These are phyloP conservation scores for Atopsyche davidsoni DNA, from an alignment of 1,140 invertebrate genomes.

Conservation along the genomic window DNA sequence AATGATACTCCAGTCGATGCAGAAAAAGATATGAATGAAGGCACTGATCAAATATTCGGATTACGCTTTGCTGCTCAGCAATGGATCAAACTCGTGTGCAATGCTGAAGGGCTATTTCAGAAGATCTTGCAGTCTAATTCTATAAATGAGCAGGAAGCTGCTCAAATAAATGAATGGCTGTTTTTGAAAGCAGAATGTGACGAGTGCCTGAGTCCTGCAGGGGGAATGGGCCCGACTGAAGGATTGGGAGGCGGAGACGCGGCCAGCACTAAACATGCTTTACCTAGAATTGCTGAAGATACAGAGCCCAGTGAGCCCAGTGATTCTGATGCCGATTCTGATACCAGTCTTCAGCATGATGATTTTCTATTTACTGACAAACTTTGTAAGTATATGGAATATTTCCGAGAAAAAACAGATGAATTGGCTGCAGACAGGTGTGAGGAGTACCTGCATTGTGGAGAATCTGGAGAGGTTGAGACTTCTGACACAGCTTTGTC, in stretches of 20 bases:
- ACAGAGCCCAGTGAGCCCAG: slow-evolving; percentile 49
- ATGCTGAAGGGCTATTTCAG: slow-evolving; percentile 76
- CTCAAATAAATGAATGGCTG: slow-evolving; percentile 79
- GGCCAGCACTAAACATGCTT: slow-evolving; percentile 41
- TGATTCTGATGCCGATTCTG: slow-evolving; percentile 58
- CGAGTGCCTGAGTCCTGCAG: slow-evolving; percentile 65
- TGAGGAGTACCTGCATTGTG: slow-evolving; percentile 50
- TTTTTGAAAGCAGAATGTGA: slow-evolving; percentile 80
- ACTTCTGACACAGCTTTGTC: slow-evolving; percentile 20
- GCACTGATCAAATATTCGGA: slow-evolving; percentile 51
- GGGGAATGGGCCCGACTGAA: slow-evolving; percentile 51
- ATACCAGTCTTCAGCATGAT: slow-evolving; percentile 56
- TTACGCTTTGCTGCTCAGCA: slow-evolving; percentile 75
- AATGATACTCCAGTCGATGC: slow-evolving; percentile 52
- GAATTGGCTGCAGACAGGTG: slow-evolving; percentile 53
- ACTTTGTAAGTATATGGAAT: slow-evolving; percentile 62
- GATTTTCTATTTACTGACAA: slow-evolving; percentile 60
- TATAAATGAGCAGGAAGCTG: slow-evolving; percentile 60
- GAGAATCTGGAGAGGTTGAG: slow-evolving; percentile 36
- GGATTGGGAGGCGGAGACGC: slow-evolving; percentile 59
- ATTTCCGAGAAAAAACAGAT: slow-evolving; percentile 65
- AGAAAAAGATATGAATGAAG: slow-evolving; percentile 43
- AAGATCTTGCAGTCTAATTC: slow-evolving; percentile 57
- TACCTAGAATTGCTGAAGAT: slow-evolving; percentile 48
- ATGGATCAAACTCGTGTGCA: slow-evolving; percentile 73